Base-by-base conservation (phyloP, 2,888 invertebrate genomes). In the Dynastes hyllus region DNA sequence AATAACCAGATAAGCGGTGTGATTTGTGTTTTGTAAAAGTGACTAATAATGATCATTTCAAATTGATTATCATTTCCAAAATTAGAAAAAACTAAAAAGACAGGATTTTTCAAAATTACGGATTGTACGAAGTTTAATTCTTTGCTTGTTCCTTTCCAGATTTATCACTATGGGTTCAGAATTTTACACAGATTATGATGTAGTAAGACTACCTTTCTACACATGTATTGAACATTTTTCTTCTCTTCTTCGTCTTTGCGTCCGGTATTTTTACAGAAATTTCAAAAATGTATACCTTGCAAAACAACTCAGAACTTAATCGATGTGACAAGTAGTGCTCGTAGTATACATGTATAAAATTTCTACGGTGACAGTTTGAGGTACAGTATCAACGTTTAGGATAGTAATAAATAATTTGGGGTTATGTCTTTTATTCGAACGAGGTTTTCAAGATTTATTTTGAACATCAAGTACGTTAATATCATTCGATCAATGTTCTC, bases 191-290 rank as follows among this genome's bases (percentile, higher is more conserved):
- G 87, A 87, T 86, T 88, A 88, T 85, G 86, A 84, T 86, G 85
- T 85, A 84, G 86, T 78, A 86, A 85, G 85, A 86, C 87, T 88
- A 88, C 87, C 85, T 84, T 84, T 85, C 88, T 88, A 88, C 87
- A 88, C 88, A 88, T 87, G 86, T 87, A 87, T 86, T 84, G 85
- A 86, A 83, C 84, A 73, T 80, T 79, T 69, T 70, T 45, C 66
- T 76, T 70, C 40, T 27, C 45, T 50, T 50, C 16, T 11, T 45
- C 27, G 11, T 51, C 11, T 29, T 32, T 9, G 11, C 22, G 65
- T 69, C 32, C 73, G 78, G 80, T 80, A 80, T 80, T 80, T 78
- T 78, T 80, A 80, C 80, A 75, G 67, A 73, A 80, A 78, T 75
- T 78, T 78, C 66, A 66, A 76, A 73, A 45, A 75, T 75, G 61